Base-by-base conservation (phyloP, 1,140 invertebrate species). In the Cecropterus lyciades region DNA sequence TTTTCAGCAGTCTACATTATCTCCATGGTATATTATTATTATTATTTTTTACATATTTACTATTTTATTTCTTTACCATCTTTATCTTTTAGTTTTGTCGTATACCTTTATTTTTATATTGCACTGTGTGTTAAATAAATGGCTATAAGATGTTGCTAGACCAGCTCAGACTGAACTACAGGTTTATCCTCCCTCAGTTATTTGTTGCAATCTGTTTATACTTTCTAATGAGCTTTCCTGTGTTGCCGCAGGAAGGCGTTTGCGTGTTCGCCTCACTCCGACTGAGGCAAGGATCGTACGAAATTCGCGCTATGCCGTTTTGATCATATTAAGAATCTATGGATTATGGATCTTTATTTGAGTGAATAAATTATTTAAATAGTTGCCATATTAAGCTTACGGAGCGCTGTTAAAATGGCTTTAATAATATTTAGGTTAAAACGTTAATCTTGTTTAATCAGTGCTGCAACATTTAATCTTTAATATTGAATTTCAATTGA, bases 191-290 rank as follows among this genome's bases (percentile, higher is more conserved):
- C 62, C 68, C 69, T 69, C 67, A 70, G 68, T 70, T 72, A 67
- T 75, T 72, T 78, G 77, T 75, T 80, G 71, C 71, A 74, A 76
- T 57, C 62, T 75, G 64, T 69, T 84, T 81, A 81, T 80, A 84
- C 79, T 81, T 81, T 81, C 53, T 79, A 81, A 81, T 81, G 67
- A 81, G 74, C 55, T 49, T 81, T 81, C 81, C 81, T 81, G 75
- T 72, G 67, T 46, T 60, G 56, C 56, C 56, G 56, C 43, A 46
- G 56, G 56, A 59, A 65, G 59, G 63, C 65, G 40, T 69, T 69
- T 46, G 56, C 56, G 56, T 60, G 56, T 48, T 48, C 42, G 13
- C 55, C 42, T 17, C 20, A 37, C n/a, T 17, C 15, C 15, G 56
- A 48, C 24, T 57, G 45, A 16, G 40, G 27, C 14, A 60, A 48